Evolutionary conservation across 2,113 vertebrate genomes (phyloP).

Genomic region (Heteronetta atricapilla): DNA sequence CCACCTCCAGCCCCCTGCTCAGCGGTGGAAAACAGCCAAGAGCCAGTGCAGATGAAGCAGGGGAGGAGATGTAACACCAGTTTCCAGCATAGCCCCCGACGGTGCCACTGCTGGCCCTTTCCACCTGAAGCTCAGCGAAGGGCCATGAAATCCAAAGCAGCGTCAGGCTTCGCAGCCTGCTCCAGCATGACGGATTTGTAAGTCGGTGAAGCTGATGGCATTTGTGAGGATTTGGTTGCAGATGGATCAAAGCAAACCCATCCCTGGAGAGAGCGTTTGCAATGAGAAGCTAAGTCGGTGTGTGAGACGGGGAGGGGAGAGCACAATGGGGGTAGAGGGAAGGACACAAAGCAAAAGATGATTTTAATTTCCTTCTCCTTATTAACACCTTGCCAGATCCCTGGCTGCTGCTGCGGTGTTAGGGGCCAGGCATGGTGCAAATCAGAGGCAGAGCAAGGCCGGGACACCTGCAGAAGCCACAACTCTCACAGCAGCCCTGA

Average conservation of each 20-base stretch:
- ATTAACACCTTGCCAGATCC: slow-evolving; percentile 54
- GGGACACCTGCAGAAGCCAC: background rate
- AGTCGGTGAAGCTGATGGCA: background rate
- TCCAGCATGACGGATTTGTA: slow-evolving; percentile 8
- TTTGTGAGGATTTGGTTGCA: slow-evolving; percentile 43
- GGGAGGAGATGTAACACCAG: background rate
- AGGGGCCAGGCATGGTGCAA: background rate
- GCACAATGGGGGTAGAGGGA: slow-evolving; percentile 6
- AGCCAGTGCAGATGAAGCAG: background rate
- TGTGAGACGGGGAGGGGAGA: slow-evolving; percentile 43
- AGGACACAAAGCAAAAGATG: background rate
- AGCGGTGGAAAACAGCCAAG: background rate
- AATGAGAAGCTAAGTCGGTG: background rate
- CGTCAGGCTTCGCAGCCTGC: background rate
- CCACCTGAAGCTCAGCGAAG: background rate
- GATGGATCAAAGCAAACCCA: slow-evolving; percentile 47
- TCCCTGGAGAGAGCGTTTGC: background rate
- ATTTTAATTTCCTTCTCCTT: slow-evolving; percentile 51
- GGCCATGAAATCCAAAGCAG: background rate
- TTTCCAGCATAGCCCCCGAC: background rate
- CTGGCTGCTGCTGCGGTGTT: background rate
- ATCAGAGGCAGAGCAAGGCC: background rate
- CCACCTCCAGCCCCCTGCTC: background rate
- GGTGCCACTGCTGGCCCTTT: background rate
- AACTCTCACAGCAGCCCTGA: background rate